These are phyloP conservation scores for Zaprionus inermis DNA, from an alignment of 1,140 invertebrate genomes.

Conservation along the genomic window DNA sequence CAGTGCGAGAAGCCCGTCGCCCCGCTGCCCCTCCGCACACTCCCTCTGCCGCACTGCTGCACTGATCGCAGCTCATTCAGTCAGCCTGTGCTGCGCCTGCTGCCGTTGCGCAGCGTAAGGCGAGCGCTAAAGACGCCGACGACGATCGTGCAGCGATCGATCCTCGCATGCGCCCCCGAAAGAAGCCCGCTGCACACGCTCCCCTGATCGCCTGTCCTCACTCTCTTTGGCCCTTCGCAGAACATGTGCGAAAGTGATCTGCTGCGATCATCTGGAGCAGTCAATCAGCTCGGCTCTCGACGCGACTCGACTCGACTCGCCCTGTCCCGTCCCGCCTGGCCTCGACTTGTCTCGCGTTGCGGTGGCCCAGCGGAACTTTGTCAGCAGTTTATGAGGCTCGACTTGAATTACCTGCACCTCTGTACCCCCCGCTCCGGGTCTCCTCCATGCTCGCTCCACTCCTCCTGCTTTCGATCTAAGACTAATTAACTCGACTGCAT, in stretches of 20 bases:
- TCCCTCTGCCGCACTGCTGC: too few species aligned
- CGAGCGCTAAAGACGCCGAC: constrained; percentile 63
- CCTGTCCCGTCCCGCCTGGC: too few species aligned
- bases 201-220: background rate
- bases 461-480: background rate
- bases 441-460: too few species aligned
- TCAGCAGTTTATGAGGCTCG: constrained; percentile 72
- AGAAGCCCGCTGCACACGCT: constrained; percentile 57
- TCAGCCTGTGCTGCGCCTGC: background rate
- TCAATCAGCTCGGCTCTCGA: constrained; percentile 46
- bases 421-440: too few species aligned
- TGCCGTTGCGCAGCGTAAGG: constrained; percentile 17
- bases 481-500: constrained; percentile 39
- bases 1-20: constrained; percentile 43
- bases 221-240: background rate
- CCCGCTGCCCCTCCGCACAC: background rate
- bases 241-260: constrained; percentile 47
- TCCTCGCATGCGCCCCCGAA: constrained; percentile 32
- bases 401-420: constrained; percentile 65
- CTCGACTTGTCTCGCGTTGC: constrained; percentile 38
- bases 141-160: background rate
- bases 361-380: constrained; percentile 65
- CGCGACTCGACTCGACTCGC: background rate
- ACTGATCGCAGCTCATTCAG: background rate
- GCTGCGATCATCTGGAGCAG: constrained; percentile 31